Evolutionary conservation across 1,140 invertebrate species (phyloP), one percentile per base, ranked within the genome.

Genomic region (Megathymus violae): DNA sequence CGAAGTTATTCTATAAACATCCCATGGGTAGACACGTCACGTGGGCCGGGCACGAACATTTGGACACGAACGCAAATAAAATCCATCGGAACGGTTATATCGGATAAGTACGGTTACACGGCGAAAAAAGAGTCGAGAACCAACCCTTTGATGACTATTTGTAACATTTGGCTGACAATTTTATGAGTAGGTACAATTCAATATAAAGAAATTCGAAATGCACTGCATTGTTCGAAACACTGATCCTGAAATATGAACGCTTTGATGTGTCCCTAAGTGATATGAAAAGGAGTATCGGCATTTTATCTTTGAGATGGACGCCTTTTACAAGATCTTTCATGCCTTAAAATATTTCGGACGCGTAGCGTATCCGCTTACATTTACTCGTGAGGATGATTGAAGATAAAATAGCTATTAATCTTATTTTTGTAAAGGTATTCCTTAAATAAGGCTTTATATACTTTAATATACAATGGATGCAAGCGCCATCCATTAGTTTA

Each of bases 161-260:
- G 67, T 66, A 65, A 51, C 78, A 76, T 80, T 81, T 74, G 68
- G 80, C 64, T 73, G 70, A 66, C 69, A 64, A 73, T 84, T 84
- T 80, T 80, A 84, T 74, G 78, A 75, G n/a, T n/a, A n/a, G n/a
- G 67, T 38, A 72, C 48, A 69, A 76, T 78, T 75, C 77, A 80
- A 81, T 84, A 80, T 77, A 84, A 74, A 47, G 43, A 75, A 76
- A 84, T 76, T 81, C 73, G 71, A 69, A 64, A 43, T 43, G n/a
- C 47, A 56, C 46, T 68, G 72, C 69, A 69, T 73, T 74, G 65
- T 71, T 62, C 69, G 50, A 69, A 63, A 66, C 63, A 41, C 43
- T 36, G 58, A 66, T 48, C 52, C 40, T 43, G 15, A 47, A 47
- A 36, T 61, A 54, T 46, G 51, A 44, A 51, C 11, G 38, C 58